These are phyloP conservation scores for Monopis laevigella DNA, from an alignment of 2,888 invertebrate genomes.

Conservation along the genomic window DNA sequence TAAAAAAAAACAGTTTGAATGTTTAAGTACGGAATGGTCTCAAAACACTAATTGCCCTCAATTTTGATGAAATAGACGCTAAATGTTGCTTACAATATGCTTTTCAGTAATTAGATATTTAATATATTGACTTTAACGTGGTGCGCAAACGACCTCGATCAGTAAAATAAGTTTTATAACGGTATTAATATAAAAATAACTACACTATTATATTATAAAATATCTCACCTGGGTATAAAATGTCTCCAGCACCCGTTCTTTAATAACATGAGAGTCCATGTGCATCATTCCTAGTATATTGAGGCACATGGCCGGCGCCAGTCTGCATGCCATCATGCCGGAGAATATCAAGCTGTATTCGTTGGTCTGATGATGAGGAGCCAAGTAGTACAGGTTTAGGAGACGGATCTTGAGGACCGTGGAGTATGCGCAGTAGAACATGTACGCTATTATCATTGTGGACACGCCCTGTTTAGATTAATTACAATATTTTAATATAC, in stretches of 20 bases:
- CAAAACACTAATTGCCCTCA: too few species aligned
- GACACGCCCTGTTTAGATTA: conserved; percentile 93
- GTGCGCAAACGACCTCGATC: too few species aligned
- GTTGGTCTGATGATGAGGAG: conserved; percentile 97
- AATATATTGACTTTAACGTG: too few species aligned
- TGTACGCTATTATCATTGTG: conserved; percentile 89
- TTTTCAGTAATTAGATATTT: too few species aligned
- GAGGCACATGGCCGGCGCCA: conserved; percentile 98
- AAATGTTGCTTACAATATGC: too few species aligned
- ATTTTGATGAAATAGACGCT: too few species aligned
- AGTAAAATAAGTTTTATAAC: too few species aligned
- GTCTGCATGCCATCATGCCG: conserved; percentile 96
- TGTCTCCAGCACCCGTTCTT: conserved; percentile 83
- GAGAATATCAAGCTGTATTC: conserved; percentile 99
- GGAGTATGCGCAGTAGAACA: conserved; percentile 98
- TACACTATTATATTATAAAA: too few species aligned
- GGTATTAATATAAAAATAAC: too few species aligned
- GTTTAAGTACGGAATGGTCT: too few species aligned
- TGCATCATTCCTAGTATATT: conserved; percentile 98
- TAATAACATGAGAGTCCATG: conserved; percentile 95
- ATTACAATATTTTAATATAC: too few species aligned
- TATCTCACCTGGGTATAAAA: conserved; percentile 96
- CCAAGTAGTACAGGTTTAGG: conserved; percentile 95
- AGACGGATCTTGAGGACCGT: conserved; percentile 96
- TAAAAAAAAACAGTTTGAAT: too few species aligned